Evolutionary conservation across 1,140 invertebrate genomes (phyloP).

Genomic region (Antheraea pernyi): DNA sequence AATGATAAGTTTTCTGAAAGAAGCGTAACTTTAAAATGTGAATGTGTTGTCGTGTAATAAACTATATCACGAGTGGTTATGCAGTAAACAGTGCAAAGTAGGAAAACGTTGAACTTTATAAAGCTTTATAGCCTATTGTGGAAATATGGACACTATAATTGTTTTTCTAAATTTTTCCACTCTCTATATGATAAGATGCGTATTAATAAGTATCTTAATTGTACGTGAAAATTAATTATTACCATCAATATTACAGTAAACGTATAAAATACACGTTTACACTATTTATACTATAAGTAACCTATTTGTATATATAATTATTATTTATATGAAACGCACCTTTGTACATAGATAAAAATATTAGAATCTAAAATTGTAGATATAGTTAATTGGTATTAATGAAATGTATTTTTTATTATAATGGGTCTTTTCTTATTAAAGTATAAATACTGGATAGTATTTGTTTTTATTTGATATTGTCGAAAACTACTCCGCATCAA

Average conservation of each 20-base stretch:
- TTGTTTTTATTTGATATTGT: neutral
- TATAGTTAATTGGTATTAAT: constrained; percentile 19
- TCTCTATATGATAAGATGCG: constrained; percentile 14
- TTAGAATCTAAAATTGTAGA: constrained; percentile 37
- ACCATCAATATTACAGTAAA: constrained; percentile 19
- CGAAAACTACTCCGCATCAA: neutral
- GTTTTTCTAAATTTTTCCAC: constrained; percentile 44
- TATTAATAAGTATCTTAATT: constrained; percentile 14
- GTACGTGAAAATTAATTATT: constrained; percentile 15
- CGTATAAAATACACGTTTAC: constrained; percentile 24
- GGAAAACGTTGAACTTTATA: constrained; percentile 49
- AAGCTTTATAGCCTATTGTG: constrained; percentile 47
- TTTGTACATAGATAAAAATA: constrained; percentile 21
- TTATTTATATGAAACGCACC: constrained; percentile 40
- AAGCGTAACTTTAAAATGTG: constrained; percentile 45
- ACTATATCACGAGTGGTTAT: constrained; percentile 54
- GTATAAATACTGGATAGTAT: neutral
- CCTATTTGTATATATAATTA: constrained; percentile 63
- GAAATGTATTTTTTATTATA: constrained; percentile 35
- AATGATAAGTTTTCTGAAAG: constrained; percentile 34
- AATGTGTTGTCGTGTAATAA: constrained; percentile 45
- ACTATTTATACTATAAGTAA: constrained; percentile 27
- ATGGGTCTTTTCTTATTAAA: constrained; percentile 35
- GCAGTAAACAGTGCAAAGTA: constrained; percentile 41
- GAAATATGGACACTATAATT: constrained; percentile 48